phyloP scores from a whole-genome alignment of 2,888 invertebrate genomes.

The Torymus auratus region DNA sequence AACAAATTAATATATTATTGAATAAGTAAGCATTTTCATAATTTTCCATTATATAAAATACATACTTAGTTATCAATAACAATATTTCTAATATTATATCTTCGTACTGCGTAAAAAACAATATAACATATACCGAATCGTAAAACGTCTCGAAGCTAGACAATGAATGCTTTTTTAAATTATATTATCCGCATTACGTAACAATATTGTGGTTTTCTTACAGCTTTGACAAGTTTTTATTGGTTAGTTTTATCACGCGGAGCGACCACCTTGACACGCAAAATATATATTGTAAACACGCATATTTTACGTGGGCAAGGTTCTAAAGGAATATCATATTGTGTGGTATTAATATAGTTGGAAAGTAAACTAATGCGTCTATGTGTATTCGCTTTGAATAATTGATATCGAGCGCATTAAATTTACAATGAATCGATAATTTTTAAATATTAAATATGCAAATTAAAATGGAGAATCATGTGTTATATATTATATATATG shows the following conservation, averaged over 20 bases:
- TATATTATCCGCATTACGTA: constrained; percentile 51
- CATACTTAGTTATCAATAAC: not conserved
- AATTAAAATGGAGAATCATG: not conserved
- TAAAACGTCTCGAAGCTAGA: constrained; percentile 20
- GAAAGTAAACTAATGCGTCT: not conserved
- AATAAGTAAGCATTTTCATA: no score
- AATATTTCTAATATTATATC: constrained; percentile 19
- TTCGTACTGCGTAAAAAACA: constrained; percentile 1
- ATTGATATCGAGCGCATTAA: not conserved
- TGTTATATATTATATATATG: no score
- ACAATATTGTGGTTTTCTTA: constrained; percentile 39
- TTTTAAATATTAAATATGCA: constrained; percentile 40
- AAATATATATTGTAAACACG: constrained; percentile 19
- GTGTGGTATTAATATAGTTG: not conserved
- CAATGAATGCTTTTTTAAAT: constrained; percentile 39
- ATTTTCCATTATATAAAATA: no score
- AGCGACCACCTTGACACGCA: constrained; percentile 40
- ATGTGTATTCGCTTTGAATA: not conserved
- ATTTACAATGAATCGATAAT: not conserved
- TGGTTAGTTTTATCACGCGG: constrained; percentile 24
- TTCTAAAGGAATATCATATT: constrained; percentile 17
- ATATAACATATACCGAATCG: constrained; percentile 4
- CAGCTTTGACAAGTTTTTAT: constrained; percentile 35
- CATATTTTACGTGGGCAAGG: constrained; percentile 34
- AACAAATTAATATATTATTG: no score